phyloP scores from a whole-genome alignment of 2,113 vertebrate genomes.

The Typhlomys cinereus region DNA sequence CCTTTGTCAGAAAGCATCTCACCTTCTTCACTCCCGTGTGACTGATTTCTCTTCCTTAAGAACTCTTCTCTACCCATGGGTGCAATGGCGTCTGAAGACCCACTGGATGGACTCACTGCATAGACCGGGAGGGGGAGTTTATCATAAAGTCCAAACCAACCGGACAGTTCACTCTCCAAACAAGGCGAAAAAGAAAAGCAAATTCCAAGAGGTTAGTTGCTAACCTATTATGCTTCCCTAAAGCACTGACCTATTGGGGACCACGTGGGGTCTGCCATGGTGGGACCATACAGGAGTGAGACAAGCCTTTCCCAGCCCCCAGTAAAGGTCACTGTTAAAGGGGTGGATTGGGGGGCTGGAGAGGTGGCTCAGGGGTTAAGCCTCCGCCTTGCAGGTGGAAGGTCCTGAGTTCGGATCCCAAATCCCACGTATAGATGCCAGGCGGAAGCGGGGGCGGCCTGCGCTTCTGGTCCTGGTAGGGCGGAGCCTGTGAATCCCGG shows the following conservation, averaged over 20 bases:
- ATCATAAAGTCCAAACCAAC: neutral
- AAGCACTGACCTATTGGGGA: neutral
- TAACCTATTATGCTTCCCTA: neutral
- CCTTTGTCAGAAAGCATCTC: neutral
- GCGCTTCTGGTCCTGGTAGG: too few species aligned
- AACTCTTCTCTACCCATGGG: neutral
- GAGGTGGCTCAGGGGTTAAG: too few species aligned
- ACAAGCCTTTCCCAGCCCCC: neutral
- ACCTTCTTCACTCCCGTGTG: neutral
- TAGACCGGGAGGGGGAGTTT: neutral
- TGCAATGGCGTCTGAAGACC: neutral
- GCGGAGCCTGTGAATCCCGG: too few species aligned
- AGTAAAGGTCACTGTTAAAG: rapidly evolving
- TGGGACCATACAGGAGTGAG: neutral
- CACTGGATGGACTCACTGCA: too few species aligned
- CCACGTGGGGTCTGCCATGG: rapidly evolving
- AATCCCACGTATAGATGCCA: too few species aligned
- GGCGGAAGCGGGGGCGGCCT: too few species aligned
- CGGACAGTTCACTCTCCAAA: neutral
- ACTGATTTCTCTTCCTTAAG: neutral
- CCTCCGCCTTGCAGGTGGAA: too few species aligned
- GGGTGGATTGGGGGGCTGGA: too few species aligned
- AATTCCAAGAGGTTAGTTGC: neutral
- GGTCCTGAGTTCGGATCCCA: too few species aligned
- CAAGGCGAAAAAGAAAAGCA: neutral